Conservation (phyloP, 92 coral and sea anemone genomes). For the Epizoanthus rinbou region DNA sequence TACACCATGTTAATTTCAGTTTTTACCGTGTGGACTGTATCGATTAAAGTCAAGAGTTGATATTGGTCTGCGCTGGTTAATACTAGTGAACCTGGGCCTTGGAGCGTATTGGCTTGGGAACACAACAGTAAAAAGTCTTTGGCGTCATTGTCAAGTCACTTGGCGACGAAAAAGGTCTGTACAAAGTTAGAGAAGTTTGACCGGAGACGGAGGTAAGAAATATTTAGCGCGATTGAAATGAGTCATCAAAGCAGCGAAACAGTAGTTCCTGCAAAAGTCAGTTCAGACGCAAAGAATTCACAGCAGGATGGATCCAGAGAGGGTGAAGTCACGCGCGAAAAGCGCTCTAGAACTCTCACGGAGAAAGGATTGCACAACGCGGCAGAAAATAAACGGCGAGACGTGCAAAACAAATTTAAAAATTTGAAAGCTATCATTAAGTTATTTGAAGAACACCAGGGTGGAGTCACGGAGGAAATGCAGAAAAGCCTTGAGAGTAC, state of each 20-base stretch:
- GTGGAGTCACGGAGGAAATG: not conserved
- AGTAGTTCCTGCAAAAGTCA: constrained; percentile 25
- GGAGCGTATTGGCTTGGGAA: too few species aligned
- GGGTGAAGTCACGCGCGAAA: constrained; percentile 28
- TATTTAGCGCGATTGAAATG: constrained; percentile 6
- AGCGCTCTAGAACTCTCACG: constrained; percentile 21
- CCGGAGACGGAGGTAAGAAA: not conserved
- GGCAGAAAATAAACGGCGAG: constrained; percentile 2
- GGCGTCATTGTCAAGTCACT: constrained; percentile 22
- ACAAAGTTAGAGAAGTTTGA: not conserved
- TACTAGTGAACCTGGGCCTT: constrained; percentile 9
- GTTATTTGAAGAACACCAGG: not conserved
- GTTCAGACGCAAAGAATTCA: too few species aligned
- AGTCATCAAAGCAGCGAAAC: constrained; percentile 8
- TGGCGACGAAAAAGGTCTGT: constrained; percentile 30
- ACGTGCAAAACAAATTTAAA: not conserved
- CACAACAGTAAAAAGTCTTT: constrained; percentile 39
- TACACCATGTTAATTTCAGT: constrained; percentile 19
- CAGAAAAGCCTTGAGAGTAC: constrained; percentile 1
- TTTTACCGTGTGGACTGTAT: constrained; percentile 15
- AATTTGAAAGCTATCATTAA: constrained; percentile 17
- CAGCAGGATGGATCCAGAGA: not conserved
- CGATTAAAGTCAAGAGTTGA: not conserved
- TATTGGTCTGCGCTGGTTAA: constrained; percentile 23
- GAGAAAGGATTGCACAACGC: constrained; percentile 18